Percentiles rank a stretch among this genome's conserved stretches.
phyloP scores from a whole-genome alignment of 1,140 invertebrate genomes.

The Cotesia vestalis region DNA sequence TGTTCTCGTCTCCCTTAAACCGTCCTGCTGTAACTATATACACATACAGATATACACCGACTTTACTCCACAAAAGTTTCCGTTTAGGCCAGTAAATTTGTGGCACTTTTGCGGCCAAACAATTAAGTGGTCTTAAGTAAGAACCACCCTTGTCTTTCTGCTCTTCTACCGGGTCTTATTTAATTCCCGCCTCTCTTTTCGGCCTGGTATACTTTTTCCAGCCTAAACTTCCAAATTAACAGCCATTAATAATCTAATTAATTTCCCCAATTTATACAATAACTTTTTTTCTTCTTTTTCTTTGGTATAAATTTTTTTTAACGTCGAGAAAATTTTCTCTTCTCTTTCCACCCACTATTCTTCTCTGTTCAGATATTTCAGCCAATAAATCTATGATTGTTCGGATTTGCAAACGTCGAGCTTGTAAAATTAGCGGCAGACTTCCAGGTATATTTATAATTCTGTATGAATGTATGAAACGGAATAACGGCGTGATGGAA shows the following conservation, averaged over 20 bases:
- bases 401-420: slow-evolving; percentile 10
- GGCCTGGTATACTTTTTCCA: background rate
- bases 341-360: too few species aligned
- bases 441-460: slow-evolving; percentile 19
- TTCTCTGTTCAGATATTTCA: background rate
- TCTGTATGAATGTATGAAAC: background rate
- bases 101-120: slow-evolving; percentile 25
- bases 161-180: background rate
- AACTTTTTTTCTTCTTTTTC: background rate
- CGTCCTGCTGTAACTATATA: background rate
- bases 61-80: slow-evolving; percentile 7
- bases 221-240: too few species aligned
- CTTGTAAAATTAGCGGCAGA: slow-evolving; percentile 21
- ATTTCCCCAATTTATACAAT: too few species aligned
- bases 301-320: background rate
- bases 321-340: too few species aligned
- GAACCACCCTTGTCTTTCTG: slow-evolving; percentile 7
- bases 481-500: background rate
- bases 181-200: background rate
- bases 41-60: background rate
- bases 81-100: slow-evolving; percentile 30
- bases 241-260: too few species aligned
- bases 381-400: slow-evolving; percentile 21
- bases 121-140: slow-evolving; percentile 28
- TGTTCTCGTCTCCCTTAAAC: slow-evolving; percentile 8